Evolutionary conservation across 2,113 vertebrate genomes (phyloP), one percentile per base, ranked within the genome.

Genomic region (Falco punctatus): DNA sequence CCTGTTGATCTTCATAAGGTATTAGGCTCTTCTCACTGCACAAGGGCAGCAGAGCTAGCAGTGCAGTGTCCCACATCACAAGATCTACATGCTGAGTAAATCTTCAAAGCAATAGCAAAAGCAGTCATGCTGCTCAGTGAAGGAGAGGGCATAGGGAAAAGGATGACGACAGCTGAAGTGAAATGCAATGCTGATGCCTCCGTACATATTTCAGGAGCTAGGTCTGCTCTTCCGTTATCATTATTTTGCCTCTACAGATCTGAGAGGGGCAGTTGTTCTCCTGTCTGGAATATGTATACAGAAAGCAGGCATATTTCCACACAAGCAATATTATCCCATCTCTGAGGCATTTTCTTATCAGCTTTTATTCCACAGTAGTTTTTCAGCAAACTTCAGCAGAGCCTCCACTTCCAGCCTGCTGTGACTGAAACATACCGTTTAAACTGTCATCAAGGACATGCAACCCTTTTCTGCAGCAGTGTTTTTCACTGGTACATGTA

Each of bases 31-130:
- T 92, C 73, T 85, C 48, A 57, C 70, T 75, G 62, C 18, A 52
- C 70, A 81, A 54, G 81, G 65, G 86, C 81, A 87, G 73, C 69
- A 81, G 61, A 79, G 73, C 48, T 58, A 87, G 61, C 52, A 64
- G 66, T 42, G 48, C 57, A 59, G 52, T 0, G 0, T 90, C 89
- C 61, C 48, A 72, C 70, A 90, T 87, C 81, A 87, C 52, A 90
- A 58, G 73, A 75, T 35, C 61, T 75, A 69, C 94, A 88, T 69
- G 70, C 81, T 88, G 81, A 90, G 84, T 67, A 92, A 71, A 94
- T 79, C 84, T 91, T 90, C 92, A 86, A 91, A 91, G 91, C 38
- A 52, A 81, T 5, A 89, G 84, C 44, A 80, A 65, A 81, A 90
- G 52, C 74, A 94, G 66, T 72, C 87, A 49, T 24, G 66, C 84